Evolutionary conservation across 2,797 vertebrate genomes (phyloP).

Genomic region (Diglossa cyanea): DNA sequence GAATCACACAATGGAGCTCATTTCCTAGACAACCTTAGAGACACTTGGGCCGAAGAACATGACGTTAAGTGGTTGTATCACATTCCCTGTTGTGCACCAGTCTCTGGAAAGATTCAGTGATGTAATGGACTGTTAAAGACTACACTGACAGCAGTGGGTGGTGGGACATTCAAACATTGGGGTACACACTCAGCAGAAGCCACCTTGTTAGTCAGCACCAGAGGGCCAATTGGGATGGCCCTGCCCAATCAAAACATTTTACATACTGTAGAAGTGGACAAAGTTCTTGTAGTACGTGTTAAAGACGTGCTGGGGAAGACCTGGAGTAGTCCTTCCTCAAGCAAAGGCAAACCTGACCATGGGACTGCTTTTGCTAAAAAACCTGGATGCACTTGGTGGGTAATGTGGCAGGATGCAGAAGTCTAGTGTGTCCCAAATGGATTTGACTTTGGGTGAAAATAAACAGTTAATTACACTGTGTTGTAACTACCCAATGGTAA

Average conservation of each 20-base stretch:
- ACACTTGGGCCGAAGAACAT: background rate
- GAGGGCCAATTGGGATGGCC: background rate
- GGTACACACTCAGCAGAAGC: background rate
- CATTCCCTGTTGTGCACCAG: fast-evolving
- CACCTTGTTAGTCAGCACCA: background rate
- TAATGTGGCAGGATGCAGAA: background rate
- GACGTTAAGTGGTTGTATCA: background rate
- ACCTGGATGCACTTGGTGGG: background rate
- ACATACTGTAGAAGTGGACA: background rate
- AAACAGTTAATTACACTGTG: background rate
- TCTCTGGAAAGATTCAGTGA: background rate
- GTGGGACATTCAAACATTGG: fast-evolving
- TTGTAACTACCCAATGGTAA: background rate
- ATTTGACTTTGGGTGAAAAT: background rate
- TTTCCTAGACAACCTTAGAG: background rate
- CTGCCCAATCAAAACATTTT: background rate
- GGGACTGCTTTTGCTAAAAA: background rate
- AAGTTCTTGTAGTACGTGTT: background rate
- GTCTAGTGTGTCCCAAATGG: background rate
- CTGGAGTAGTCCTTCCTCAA: background rate
- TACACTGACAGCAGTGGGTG: background rate
- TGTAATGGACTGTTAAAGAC: background rate
- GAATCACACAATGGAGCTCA: background rate
- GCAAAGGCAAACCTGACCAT: background rate
- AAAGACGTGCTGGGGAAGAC: background rate